Conservation (phyloP, 2,797 vertebrate species). For the Sternarchorhynchus goeldii region DNA sequence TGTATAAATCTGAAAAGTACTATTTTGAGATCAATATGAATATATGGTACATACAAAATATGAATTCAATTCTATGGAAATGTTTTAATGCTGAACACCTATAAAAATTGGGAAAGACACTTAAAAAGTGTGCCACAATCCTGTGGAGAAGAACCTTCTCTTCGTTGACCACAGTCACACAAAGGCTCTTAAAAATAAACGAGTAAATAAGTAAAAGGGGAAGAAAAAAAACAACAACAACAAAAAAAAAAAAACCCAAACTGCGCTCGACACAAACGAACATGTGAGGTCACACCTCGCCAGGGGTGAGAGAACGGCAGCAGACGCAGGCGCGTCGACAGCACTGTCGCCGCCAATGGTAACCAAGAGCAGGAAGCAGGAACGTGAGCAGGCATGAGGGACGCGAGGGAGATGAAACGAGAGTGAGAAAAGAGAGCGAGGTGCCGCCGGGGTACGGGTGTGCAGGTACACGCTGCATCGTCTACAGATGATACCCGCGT, state of each 20-base stretch:
- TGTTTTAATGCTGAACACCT: too few relatives aligned
- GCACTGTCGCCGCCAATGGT: slow-evolving; percentile 46
- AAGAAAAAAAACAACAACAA: too few relatives aligned
- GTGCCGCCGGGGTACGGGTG: too few relatives aligned
- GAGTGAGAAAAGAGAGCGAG: neutral
- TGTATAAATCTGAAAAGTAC: too few relatives aligned
- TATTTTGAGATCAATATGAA: too few relatives aligned
- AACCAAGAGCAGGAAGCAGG: slow-evolving; percentile 44
- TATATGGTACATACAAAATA: too few relatives aligned
- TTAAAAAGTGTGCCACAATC: too few relatives aligned
- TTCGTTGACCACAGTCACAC: slow-evolving; percentile 16
- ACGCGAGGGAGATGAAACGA: slow-evolving; percentile 41
- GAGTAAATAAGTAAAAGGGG: neutral
- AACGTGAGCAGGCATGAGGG: slow-evolving; percentile 35
- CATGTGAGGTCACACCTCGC: slow-evolving; percentile 55
- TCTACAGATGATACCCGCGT: neutral
- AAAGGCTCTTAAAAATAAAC: slow-evolving; percentile 30
- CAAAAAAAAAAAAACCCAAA: too few relatives aligned
- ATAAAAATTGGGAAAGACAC: too few relatives aligned
- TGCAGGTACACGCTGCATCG: neutral
- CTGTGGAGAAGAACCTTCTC: neutral
- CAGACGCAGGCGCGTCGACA: slow-evolving; percentile 55
- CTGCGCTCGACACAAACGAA: slow-evolving; percentile 42
- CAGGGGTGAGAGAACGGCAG: slow-evolving; percentile 60
- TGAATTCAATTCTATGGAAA: too few relatives aligned